Percentiles rank a stretch among this genome's conserved stretches.
These are phyloP conservation scores for Edolisoma coerulescens DNA, from an alignment of 2,113 vertebrate species.

Conservation along the genomic window DNA sequence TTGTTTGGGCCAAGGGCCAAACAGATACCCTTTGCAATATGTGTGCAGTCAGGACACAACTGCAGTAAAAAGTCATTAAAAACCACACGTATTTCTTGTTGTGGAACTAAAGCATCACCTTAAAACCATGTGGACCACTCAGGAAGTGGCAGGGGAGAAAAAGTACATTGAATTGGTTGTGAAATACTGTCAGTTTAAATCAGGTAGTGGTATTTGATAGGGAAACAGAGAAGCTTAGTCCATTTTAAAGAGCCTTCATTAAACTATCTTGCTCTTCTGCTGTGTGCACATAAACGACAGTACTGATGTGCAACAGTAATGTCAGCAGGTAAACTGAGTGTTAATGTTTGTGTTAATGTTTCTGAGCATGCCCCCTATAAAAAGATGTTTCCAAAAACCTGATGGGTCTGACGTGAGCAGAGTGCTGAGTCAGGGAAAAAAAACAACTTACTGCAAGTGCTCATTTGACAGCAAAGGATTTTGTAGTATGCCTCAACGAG, in stretches of 20 bases:
- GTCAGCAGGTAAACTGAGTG: not conserved
- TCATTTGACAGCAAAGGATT: constrained; percentile 33
- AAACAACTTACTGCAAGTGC: not conserved
- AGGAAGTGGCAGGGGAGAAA: not conserved
- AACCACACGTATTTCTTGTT: not conserved
- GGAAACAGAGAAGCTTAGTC: not conserved
- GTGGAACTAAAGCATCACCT: not conserved
- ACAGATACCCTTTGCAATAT: not conserved
- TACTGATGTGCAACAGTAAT: not conserved
- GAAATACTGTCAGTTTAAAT: not conserved
- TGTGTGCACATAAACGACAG: not conserved
- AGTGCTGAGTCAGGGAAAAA: not conserved
- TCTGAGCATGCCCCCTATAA: not conserved
- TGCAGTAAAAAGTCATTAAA: not conserved
- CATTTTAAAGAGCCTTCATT: not conserved
- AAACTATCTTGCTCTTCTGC: not conserved
- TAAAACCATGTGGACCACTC: not conserved
- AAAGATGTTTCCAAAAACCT: not conserved
- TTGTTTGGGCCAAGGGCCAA: not conserved
- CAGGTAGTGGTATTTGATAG: not conserved
- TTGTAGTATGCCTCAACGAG: not conserved
- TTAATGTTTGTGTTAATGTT: not conserved
- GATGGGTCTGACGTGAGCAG: not conserved
- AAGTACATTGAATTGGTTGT: not conserved
- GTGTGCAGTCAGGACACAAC: not conserved